A percentile compares a stretch with the other conserved stretches of the same genome.
These are phyloP conservation scores for Zonitis immaculata DNA, from an alignment of 2,888 invertebrate species.

Conservation along the genomic window DNA sequence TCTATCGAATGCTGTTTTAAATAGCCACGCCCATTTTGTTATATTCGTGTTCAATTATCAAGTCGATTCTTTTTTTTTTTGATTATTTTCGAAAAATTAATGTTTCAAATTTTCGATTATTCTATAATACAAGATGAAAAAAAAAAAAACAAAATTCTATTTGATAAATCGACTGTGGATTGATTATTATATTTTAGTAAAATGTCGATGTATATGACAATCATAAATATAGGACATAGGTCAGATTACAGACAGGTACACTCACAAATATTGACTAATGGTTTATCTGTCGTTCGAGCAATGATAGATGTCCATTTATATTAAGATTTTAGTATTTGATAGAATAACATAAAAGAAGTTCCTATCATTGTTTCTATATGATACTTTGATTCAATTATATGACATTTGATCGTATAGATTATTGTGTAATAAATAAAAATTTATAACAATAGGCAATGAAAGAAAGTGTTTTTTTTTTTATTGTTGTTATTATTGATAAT, in stretches of 20 bases:
- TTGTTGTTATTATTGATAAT: background rate
- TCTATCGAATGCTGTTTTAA: constrained; percentile 2
- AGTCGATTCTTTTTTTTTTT: background rate
- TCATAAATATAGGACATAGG: constrained; percentile 17
- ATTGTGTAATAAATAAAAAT: constrained; percentile 11
- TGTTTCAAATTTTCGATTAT: background rate
- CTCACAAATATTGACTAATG: constrained; percentile 25
- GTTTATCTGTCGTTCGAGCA: constrained; percentile 19
- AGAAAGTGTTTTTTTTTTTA: constrained; percentile 17
- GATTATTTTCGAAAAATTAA: background rate
- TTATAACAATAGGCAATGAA: constrained; percentile 16
- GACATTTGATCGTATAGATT: constrained; percentile 12
- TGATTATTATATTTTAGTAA: constrained; percentile 17
- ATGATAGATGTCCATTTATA: constrained; percentile 23
- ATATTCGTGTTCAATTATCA: constrained; percentile 3
- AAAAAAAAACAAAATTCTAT: background rate
- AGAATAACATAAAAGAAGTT: constrained; percentile 9
- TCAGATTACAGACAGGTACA: constrained; percentile 22
- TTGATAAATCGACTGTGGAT: constrained; percentile 19
- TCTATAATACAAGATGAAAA: too few relatives aligned
- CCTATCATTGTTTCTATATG: constrained; percentile 17
- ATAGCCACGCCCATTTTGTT: constrained; percentile 1
- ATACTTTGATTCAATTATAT: constrained; percentile 9
- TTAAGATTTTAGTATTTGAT: constrained; percentile 16
- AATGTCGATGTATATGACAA: constrained; percentile 17